Evolutionary conservation across 2,888 invertebrate species (phyloP), one percentile per base, ranked within the genome.

Genomic region (Tiphia femorata): DNA sequence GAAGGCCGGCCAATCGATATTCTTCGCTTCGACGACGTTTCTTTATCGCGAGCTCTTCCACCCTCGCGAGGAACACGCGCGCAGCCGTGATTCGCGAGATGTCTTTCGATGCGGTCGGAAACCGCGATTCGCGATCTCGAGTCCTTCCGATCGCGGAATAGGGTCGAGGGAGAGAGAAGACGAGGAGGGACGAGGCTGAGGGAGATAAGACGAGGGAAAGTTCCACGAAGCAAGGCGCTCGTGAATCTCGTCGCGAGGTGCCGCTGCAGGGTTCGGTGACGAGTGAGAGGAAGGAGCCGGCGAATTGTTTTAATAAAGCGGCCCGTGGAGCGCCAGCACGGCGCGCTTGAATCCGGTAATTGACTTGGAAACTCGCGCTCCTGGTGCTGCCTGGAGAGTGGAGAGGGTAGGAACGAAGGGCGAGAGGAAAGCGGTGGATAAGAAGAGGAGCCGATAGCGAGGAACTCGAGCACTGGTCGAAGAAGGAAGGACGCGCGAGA

Each of bases 231-330:
- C 12, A n/a, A n/a, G 12, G 12, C 33, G 33, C 12, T 33, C 12
- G 33, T 8, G 6, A 33, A 33, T 2, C 14, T 33, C 8, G 33
- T 33, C 33, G 2, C 33, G 33, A 33, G n/a, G n/a, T n/a, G n/a
- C n/a, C n/a, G n/a, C n/a, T n/a, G n/a, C n/a, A n/a, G n/a, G n/a
- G n/a, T n/a, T n/a, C n/a, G 33, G 12, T 14, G 8, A n/a, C 41
- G 41, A 25, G 41, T 38, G 44, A 35, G 52, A 37, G 37, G 56
- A 51, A 47, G 57, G 17, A 55, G n/a, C 67, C 62, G 60, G 63
- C 57, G 71, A 71, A 75, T 76, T 77, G 76, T 76, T 77, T 77
- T 76, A 76, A 77, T 77, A 76, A 77, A 75, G 72, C 67, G 61
- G 62, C 67, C n/a, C 65, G 61, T 66, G 62, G 60, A 67, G 69